Evolutionary conservation across 2,797 vertebrate species (phyloP).

Genomic region (Enteromius fasciolatus): DNA sequence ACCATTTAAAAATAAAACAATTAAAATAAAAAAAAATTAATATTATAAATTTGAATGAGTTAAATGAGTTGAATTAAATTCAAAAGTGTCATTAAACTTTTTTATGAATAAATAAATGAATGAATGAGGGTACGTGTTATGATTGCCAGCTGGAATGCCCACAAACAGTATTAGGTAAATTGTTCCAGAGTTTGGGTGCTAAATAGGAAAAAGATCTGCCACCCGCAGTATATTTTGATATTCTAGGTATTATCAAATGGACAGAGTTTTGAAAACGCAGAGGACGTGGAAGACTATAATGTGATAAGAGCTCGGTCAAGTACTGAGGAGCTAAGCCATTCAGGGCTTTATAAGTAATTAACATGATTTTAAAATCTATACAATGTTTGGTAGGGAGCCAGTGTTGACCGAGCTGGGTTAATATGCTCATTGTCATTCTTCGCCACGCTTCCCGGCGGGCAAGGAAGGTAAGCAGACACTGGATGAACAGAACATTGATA

Average conservation of each 20-base stretch:
- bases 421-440: background rate
- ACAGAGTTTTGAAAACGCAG: too few relatives aligned
- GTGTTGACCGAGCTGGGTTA: background rate
- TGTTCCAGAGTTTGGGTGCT: too few relatives aligned
- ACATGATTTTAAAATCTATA: background rate
- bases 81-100: background rate
- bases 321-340: background rate
- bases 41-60: background rate
- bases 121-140: background rate
- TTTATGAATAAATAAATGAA: background rate
- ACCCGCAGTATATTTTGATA: too few relatives aligned
- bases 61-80: background rate
- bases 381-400: too few relatives aligned
- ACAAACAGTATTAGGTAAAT: too few relatives aligned
- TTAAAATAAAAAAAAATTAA: background rate
- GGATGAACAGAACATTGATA: too few relatives aligned
- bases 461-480: too few relatives aligned
- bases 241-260: too few relatives aligned
- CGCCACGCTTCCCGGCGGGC: too few relatives aligned
- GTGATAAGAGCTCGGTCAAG: background rate
- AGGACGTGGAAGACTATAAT: too few relatives aligned
- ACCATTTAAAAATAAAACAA: background rate
- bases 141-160: too few relatives aligned
- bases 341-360: background rate
- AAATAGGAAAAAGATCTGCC: too few relatives aligned